These are phyloP conservation scores for Shinisaurus crocodilurus DNA, from an alignment of 2,113 vertebrate species.

Conservation along the genomic window DNA sequence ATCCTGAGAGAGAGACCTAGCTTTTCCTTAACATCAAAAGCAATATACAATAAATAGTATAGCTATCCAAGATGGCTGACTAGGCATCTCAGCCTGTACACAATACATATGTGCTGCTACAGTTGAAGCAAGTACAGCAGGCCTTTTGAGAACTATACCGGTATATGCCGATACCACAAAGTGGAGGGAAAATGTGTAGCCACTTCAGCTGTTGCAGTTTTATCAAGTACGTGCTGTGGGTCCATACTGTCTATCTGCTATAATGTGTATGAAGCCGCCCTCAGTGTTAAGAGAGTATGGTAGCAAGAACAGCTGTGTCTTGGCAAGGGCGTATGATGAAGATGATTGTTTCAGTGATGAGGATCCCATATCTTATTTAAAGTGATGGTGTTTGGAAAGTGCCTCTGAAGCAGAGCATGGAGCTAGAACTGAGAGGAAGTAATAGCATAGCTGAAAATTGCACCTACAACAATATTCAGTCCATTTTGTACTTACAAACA, in stretches of 20 bases:
- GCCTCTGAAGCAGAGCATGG: not conserved
- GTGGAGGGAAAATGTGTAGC: not conserved
- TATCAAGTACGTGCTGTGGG: not conserved
- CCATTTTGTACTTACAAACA: not conserved
- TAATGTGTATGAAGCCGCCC: not conserved
- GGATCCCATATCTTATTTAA: not conserved
- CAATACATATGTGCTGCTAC: not conserved
- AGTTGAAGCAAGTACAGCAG: not conserved
- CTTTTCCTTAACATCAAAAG: not conserved
- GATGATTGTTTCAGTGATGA: not conserved
- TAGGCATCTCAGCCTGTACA: not conserved
- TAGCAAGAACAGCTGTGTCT: not conserved
- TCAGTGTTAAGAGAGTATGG: not conserved
- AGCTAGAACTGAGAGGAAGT: not conserved
- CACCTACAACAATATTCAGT: not conserved
- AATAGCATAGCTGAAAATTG: not conserved
- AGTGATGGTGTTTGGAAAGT: not conserved
- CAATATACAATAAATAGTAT: not conserved
- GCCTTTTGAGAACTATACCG: not conserved
- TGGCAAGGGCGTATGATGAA: not conserved
- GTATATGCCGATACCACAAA: not conserved
- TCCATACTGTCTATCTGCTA: not conserved
- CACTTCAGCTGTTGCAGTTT: not conserved
- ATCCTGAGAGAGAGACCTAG: not conserved
- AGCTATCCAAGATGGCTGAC: not conserved